A percentile compares a stretch with the other conserved stretches of the same genome.
These are phyloP conservation scores for Mus caroli DNA, from an alignment of 2,797 vertebrate genomes.

Conservation along the genomic window DNA sequence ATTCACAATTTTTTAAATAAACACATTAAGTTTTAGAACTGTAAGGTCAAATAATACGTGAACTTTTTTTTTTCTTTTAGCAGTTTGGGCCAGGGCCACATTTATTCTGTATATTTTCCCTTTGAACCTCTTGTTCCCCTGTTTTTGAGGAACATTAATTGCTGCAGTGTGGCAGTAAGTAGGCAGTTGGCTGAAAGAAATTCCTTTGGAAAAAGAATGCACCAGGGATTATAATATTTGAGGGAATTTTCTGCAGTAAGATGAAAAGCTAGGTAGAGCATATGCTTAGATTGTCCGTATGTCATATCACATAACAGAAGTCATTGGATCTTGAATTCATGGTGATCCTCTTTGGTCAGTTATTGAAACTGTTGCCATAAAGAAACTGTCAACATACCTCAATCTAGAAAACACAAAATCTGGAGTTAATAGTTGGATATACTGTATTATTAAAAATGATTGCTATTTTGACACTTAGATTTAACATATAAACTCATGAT, in stretches of 20 bases:
- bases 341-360: constrained; percentile 3
- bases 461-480: constrained; percentile 39
- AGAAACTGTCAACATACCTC: constrained; percentile 52
- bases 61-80: constrained; percentile 34
- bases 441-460: constrained; percentile 26
- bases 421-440: not conserved
- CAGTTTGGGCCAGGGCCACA: not conserved
- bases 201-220: constrained; percentile 28
- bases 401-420: constrained; percentile 32
- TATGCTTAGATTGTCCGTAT: not conserved
- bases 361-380: constrained; percentile 63
- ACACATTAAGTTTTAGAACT: not conserved
- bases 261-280: constrained; percentile 47
- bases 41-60: not conserved
- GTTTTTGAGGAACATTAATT: constrained; percentile 25
- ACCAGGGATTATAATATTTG: not conserved
- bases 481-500: constrained; percentile 44
- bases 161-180: not conserved
- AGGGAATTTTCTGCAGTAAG: constrained; percentile 32
- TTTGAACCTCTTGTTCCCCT: not conserved
- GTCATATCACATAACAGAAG: not conserved
- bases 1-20: not conserved
- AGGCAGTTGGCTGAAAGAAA: not conserved
- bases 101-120: not conserved
- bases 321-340: constrained; percentile 3